Conservation (phyloP, 1,140 invertebrate genomes). For the Zelostemma sp. region DNA sequence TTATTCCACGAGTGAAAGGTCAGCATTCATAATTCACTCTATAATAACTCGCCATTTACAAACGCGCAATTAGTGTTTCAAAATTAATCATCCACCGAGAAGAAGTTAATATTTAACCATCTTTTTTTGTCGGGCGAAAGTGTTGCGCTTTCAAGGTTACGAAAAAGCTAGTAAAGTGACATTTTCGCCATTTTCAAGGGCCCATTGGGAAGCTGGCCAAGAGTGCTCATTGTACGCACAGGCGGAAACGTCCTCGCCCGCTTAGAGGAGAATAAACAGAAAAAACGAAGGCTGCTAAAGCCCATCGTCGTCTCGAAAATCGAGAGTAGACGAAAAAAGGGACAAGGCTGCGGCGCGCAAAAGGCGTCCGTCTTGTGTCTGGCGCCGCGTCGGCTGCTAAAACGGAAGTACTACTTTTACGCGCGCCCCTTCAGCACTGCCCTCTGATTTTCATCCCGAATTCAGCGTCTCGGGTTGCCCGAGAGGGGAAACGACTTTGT, state of each 20-base stretch:
- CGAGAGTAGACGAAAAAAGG: slow-evolving; percentile 19
- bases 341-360: slow-evolving; percentile 12
- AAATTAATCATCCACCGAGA: too few species aligned
- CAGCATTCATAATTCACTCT: too few species aligned
- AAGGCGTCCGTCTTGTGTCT: slow-evolving; percentile 22
- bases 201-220: slow-evolving; percentile 20
- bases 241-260: slow-evolving; percentile 29
- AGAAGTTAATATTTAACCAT: too few species aligned
- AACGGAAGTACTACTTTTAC: slow-evolving; percentile 53
- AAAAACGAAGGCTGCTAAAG: slow-evolving; percentile 17
- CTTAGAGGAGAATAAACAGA: slow-evolving; percentile 34
- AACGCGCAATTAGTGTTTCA: too few species aligned
- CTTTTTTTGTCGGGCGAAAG: too few species aligned
- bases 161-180: neutral
- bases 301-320: slow-evolving; percentile 16
- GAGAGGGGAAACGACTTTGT: slow-evolving; percentile 29
- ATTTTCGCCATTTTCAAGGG: neutral
- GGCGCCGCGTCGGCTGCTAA: slow-evolving; percentile 40
- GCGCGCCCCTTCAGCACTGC: slow-evolving; percentile 42
- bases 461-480: slow-evolving; percentile 37
- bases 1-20: too few species aligned
- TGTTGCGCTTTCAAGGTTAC: slow-evolving; percentile 9
- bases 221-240: slow-evolving; percentile 5
- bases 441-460: slow-evolving; percentile 46
- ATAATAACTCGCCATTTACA: too few species aligned